Evolutionary conservation across 2,113 vertebrate species (phyloP), one percentile per base, ranked within the genome.

Genomic region (Phyllopteryx taeniolatus): DNA sequence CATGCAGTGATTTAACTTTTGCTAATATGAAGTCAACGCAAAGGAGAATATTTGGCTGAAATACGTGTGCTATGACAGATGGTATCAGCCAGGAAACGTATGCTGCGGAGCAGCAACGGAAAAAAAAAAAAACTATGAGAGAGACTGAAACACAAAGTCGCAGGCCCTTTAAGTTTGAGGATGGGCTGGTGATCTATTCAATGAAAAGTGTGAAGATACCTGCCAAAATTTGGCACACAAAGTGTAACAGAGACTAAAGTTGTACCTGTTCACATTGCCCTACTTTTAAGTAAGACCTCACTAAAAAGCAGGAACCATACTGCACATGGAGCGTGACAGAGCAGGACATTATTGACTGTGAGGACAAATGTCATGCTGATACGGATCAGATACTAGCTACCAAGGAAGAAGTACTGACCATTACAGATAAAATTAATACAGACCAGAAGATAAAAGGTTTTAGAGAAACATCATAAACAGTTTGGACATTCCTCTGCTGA

Each of bases 401-500:
- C 39, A 47, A 39, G 0, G 49, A 62, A 14, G 0, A 42, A 5
- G 20, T 3, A 15, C 13, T 74, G 33, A 61, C 47, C 71, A 13
- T 68, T n/a, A 59, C 65, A 39, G 65, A 68, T 31, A 20, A 53
- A 14, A 69, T 33, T 27, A 72, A 4, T 14, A 9, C 43, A 27
- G n/a, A 20, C 11, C 1, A 20, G 14, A 80, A 76, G 43, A 11
- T 19, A 2, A 77, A 77, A 60, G 54, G 0, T 54, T 1, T 27
- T 69, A 2, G 2, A 53, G 15, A 78, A 66, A 31, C 44, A 69
- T 9, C 65, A 75, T 9, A 62, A 78, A 61, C 68, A 77, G 22
- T 70, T 72, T 77, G 71, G 64, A 5, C 59, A 78, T 54, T 53
- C 65, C 5, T 74, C 64, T 10, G 53, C 53, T 53, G 68, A 75